phyloP scores from a whole-genome alignment of 1,140 invertebrate species.

The Triops cancriformis region DNA sequence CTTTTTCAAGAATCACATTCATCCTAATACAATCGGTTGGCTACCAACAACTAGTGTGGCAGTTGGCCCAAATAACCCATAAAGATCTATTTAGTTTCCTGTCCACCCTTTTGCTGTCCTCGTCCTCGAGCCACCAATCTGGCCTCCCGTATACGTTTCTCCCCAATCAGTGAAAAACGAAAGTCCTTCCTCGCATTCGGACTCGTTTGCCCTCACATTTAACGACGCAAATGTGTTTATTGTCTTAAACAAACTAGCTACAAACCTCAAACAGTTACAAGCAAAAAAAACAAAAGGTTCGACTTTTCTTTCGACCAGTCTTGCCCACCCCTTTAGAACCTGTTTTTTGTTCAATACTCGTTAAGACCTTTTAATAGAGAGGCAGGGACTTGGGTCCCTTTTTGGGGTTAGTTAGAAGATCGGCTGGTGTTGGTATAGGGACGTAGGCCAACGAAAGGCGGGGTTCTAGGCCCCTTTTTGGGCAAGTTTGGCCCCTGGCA shows the following conservation, averaged over 20 bases:
- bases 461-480: not conserved
- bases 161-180: no score
- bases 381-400: not conserved
- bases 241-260: no score
- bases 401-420: not conserved
- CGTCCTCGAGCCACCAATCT: not conserved
- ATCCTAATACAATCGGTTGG: not conserved
- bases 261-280: no score
- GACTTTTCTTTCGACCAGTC: no score
- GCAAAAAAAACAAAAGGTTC: no score
- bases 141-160: not conserved
- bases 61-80: not conserved
- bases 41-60: not conserved
- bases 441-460: not conserved
- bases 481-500: not conserved
- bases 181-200: no score
- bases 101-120: not conserved
- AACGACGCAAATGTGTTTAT: no score
- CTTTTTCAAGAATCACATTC: not conserved
- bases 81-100: slow-evolving; percentile 2
- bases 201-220: no score
- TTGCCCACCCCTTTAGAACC: not conserved
- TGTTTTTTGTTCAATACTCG: not conserved
- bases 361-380: not conserved
- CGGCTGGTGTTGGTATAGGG: slow-evolving; percentile 4